A percentile compares a stretch with the other conserved stretches of the same genome.
Evolutionary conservation across 2,888 invertebrate genomes (phyloP).

Genomic region (Branchellion lobata): DNA sequence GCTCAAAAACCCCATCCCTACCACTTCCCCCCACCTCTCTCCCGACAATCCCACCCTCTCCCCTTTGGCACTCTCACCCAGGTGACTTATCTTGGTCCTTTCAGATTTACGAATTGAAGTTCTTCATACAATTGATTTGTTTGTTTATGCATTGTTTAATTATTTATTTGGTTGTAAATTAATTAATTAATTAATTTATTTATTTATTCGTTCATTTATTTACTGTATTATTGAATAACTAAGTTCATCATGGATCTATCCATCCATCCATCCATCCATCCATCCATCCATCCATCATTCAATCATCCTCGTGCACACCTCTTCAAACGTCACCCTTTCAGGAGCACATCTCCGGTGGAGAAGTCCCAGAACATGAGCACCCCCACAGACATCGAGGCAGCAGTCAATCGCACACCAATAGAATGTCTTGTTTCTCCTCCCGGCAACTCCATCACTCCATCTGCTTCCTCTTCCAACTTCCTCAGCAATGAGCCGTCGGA

Average conservation of each 20-base stretch:
- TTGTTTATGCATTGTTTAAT: background rate
- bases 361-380: too few species aligned
- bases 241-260: too few species aligned
- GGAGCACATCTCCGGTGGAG: background rate
- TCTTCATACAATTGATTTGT: too few species aligned
- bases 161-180: background rate
- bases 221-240: too few species aligned
- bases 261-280: too few species aligned
- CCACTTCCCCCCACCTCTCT: constrained; percentile 61
- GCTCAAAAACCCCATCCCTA: background rate
- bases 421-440: constrained; percentile 58
- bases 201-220: too few species aligned
- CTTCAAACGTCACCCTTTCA: too few species aligned
- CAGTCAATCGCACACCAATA: constrained; percentile 34
- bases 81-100: too few species aligned
- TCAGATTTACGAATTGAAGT: too few species aligned
- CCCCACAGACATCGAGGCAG: background rate
- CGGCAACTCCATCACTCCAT: constrained; percentile 54
- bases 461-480: constrained; percentile 6
- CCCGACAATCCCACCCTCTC: constrained; percentile 63
- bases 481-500: constrained; percentile 24
- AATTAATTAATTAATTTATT: background rate
- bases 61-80: constrained; percentile 62
- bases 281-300: too few species aligned
- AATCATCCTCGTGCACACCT: too few species aligned